These are phyloP conservation scores for Amblyraja radiata DNA, from an alignment of 2,797 vertebrate species.

Conservation along the genomic window DNA sequence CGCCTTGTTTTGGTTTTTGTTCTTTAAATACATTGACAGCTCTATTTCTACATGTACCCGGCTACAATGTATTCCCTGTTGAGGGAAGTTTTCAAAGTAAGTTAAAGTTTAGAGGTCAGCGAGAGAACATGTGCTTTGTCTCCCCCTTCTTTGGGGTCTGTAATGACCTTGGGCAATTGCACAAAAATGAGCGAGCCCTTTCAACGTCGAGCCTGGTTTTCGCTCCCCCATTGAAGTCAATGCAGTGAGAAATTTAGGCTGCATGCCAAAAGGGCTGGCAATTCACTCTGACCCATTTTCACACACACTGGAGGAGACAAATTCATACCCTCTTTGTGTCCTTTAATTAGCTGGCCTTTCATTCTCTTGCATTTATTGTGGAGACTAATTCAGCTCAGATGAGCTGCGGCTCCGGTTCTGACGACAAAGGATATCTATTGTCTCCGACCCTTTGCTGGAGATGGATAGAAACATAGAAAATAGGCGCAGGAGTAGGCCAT, in stretches of 20 bases:
- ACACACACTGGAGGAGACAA: no score
- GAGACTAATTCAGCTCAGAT: background rate
- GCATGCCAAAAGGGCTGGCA: background rate
- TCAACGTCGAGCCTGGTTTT: background rate
- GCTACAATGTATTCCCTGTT: background rate
- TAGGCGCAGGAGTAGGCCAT: no score
- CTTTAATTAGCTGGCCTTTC: background rate
- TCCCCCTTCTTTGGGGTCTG: background rate
- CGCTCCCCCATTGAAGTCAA: background rate
- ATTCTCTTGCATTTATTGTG: background rate
- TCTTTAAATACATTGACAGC: background rate
- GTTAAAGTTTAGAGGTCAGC: background rate
- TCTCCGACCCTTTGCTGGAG: background rate
- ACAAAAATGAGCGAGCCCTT: background rate
- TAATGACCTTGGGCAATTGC: background rate
- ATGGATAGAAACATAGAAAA: background rate
- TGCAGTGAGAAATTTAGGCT: background rate
- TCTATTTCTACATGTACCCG: background rate
- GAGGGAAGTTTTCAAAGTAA: background rate
- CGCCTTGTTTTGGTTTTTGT: slow-evolving; percentile 6
- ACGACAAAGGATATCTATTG: background rate
- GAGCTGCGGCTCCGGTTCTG: background rate
- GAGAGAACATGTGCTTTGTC: background rate
- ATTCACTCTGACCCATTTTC: background rate
- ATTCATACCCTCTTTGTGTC: background rate